These are phyloP conservation scores for Threskiornis aethiopicus DNA, from an alignment of 2,797 vertebrate species.

Conservation along the genomic window DNA sequence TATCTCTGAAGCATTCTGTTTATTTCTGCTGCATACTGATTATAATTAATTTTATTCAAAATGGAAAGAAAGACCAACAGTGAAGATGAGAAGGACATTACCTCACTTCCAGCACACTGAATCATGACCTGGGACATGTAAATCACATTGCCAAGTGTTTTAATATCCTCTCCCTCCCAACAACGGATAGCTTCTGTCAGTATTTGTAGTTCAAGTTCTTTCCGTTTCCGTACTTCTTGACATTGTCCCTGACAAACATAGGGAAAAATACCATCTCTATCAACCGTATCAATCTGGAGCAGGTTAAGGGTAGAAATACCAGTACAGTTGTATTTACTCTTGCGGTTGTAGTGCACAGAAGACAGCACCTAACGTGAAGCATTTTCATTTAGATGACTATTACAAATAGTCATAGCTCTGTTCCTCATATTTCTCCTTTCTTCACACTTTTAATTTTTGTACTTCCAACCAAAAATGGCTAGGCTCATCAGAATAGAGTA, in stretches of 20 bases:
- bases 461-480: not conserved
- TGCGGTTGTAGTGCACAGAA: not conserved
- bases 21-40: not conserved
- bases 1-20: not conserved
- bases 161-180: slow-evolving; percentile 98
- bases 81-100: slow-evolving; percentile 56
- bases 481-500: not conserved
- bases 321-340: not conserved
- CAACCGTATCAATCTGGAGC: not conserved
- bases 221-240: slow-evolving; percentile 95
- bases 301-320: not conserved
- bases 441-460: not conserved
- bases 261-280: not conserved
- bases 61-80: not conserved
- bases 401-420: not conserved
- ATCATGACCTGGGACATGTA: slow-evolving; percentile 97
- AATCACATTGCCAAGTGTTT: slow-evolving; percentile 88
- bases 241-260: slow-evolving; percentile 84
- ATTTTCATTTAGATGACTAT: not conserved
- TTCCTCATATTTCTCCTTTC: not conserved
- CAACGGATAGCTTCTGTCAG: slow-evolving; percentile 92
- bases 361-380: not conserved
- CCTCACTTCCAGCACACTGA: slow-evolving; percentile 92
- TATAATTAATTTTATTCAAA: not conserved
- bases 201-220: slow-evolving; percentile 96